Base-by-base conservation (phyloP, 2,797 vertebrate species). In the Sebastes minor region DNA sequence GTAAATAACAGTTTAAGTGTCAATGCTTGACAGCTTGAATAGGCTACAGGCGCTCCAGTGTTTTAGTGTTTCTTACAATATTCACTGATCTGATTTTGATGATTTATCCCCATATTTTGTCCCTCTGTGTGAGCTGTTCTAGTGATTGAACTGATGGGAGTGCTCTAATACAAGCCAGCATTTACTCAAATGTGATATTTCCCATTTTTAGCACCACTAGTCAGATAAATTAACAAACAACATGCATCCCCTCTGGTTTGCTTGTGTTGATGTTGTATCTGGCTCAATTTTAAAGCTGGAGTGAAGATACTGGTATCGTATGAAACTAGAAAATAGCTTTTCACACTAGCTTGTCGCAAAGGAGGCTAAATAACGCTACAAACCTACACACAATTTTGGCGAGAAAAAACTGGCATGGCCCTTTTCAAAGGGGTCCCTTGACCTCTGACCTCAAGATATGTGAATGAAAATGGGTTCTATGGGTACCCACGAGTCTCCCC, bases 1-100 rank as follows among this genome's bases (percentile, higher is more conserved):
- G 28, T 69, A 61, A 81, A 71, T 65, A 74, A 65, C 56, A 46
- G 49, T 56, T 22, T 27, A n/a, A 71, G 66, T 71, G 25, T 60
- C 32, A 64, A 18, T 46, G 14, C 67, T 66, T 66, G 18, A 23
- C 74, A 57, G 27, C 42, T 22, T 30, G n/a, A 30, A 57, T 30
- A 28, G 22, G 63, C 22, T 35, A 23, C 28, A 62, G 27, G 1
- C 20, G n/a, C 25, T 30, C 16, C 9, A 57, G 6, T 23, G 12
- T 23, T 42, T 52, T 10, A 55, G 16, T 23, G 42, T 22, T 53
- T 62, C 3, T 74, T 9, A 6, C 23, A 12, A 0, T 72, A 38
- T 18, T 74, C 9, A n/a, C 30, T 32, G 25, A 53, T 20, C 10
- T 35, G 9, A 63, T 38, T 18, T 5, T 35, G 9, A 67, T 38